Conservation (phyloP, 2,797 vertebrate genomes). For the Channa striata region DNA sequence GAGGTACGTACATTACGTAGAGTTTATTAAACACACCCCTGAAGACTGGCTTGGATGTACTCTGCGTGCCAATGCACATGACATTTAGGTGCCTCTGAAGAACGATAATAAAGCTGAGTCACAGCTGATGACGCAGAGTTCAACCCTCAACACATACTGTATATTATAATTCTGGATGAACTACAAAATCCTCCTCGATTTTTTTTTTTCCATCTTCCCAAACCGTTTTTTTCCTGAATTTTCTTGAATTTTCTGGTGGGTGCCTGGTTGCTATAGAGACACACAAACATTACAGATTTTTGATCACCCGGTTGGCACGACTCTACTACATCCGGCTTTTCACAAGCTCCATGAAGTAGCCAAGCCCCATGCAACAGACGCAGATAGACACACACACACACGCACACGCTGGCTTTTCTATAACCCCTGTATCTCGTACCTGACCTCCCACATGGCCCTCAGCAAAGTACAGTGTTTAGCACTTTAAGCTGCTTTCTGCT, state of each 20-base stretch:
- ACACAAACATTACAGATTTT: slow-evolving; percentile 62
- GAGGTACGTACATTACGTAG: neutral
- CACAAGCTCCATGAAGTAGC: slow-evolving; percentile 54
- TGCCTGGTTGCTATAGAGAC: slow-evolving; percentile 59
- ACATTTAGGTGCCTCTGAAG: slow-evolving; percentile 38
- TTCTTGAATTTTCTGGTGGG: slow-evolving; percentile 44
- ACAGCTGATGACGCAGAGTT: slow-evolving; percentile 47
- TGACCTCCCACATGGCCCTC: slow-evolving; percentile 72
- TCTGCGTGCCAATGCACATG: slow-evolving; percentile 25
- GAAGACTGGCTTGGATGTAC: slow-evolving; percentile 10
- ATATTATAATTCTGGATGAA: slow-evolving; percentile 62
- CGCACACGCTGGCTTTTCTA: slow-evolving; percentile 30
- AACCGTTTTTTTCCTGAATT: slow-evolving; percentile 54
- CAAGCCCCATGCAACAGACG: slow-evolving; percentile 29
- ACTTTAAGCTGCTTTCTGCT: slow-evolving; percentile 66
- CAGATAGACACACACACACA: slow-evolving; percentile 12
- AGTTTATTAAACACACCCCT: slow-evolving; percentile 10
- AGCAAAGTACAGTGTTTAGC: slow-evolving; percentile 70
- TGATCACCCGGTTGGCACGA: slow-evolving; percentile 62
- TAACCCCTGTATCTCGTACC: slow-evolving; percentile 52
- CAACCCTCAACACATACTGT: slow-evolving; percentile 6
- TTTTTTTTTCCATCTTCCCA: slow-evolving; percentile 17
- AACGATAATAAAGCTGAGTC: slow-evolving; percentile 51
- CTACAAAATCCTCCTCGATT: slow-evolving; percentile 40
- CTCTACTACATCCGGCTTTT: slow-evolving; percentile 66